Conservation (phyloP, 2,113 vertebrate genomes). For the Mustela nigripes region DNA sequence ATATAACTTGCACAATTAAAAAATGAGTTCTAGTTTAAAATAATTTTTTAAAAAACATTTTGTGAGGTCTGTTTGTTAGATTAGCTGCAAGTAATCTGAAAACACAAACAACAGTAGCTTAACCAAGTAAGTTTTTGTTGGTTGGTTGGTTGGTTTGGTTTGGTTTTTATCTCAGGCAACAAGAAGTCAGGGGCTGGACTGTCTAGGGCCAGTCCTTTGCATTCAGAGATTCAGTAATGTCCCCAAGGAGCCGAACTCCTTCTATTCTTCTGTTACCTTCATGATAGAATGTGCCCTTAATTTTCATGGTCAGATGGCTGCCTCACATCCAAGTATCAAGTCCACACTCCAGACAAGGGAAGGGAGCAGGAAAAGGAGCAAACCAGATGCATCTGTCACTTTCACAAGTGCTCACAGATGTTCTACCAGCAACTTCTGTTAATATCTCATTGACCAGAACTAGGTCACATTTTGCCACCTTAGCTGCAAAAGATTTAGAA, state of each 20-base stretch:
- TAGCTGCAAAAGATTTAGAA: background rate
- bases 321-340: background rate
- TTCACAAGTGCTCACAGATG: background rate
- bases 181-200: background rate
- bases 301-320: background rate
- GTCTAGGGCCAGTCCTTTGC: background rate
- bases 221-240: background rate
- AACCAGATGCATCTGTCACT: background rate
- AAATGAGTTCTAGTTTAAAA: background rate
- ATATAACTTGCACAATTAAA: background rate
- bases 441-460: background rate
- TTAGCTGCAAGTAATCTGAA: conserved; percentile 20
- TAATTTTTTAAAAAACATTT: background rate
- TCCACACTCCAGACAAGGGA: background rate
- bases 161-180: background rate
- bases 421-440: background rate
- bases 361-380: background rate
- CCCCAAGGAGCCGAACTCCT: background rate
- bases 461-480: background rate
- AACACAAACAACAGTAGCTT: background rate
- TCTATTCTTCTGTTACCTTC: background rate
- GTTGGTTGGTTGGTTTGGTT: background rate
- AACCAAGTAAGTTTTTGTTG: background rate
- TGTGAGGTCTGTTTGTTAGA: background rate
- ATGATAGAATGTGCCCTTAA: background rate